These are phyloP conservation scores for Chunga burmeisteri DNA, from an alignment of 2,113 vertebrate genomes.

Conservation along the genomic window DNA sequence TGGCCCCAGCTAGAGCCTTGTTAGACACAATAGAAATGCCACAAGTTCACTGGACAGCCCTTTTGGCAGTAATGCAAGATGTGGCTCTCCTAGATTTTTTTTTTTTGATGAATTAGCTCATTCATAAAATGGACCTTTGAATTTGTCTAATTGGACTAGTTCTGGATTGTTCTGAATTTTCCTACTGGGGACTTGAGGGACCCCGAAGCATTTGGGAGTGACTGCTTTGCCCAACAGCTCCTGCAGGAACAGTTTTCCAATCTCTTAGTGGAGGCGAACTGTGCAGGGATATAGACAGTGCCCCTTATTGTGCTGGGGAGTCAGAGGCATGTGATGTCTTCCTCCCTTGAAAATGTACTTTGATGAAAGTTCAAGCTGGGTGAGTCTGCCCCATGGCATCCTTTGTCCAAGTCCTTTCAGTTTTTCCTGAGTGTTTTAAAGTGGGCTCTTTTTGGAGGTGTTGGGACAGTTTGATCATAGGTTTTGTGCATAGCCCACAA, in stretches of 20 bases:
- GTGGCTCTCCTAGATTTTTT: background rate
- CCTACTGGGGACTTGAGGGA: background rate
- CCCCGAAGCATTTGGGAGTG: background rate
- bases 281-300: background rate
- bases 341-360: background rate
- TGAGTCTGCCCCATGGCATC: background rate
- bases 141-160: background rate
- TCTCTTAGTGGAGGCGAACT: background rate
- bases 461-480: background rate
- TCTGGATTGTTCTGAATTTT: background rate
- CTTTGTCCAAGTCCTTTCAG: background rate
- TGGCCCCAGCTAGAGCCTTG: background rate
- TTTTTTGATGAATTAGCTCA: background rate
- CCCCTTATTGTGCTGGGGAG: fast-evolving
- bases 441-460: background rate
- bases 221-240: background rate
- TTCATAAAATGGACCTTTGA: background rate
- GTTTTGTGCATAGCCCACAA: background rate
- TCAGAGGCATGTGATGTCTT: background rate
- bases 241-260: background rate
- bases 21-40: background rate
- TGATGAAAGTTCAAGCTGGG: background rate
- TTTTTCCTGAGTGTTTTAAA: background rate
- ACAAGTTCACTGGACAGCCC: background rate
- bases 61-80: background rate